phyloP scores from a whole-genome alignment of 2,797 vertebrate genomes.

The Galagoides demidoff region DNA sequence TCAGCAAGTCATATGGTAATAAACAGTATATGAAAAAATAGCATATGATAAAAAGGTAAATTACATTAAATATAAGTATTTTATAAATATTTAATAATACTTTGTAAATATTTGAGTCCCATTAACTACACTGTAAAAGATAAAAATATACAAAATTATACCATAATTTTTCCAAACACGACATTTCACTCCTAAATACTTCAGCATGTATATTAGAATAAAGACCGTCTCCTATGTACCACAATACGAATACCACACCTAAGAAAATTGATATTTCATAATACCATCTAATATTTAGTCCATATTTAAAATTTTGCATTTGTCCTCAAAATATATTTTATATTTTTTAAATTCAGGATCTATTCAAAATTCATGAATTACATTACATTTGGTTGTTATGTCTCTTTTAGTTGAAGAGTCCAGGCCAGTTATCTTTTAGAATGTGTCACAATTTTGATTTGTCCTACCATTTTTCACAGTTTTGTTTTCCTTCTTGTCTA shows the following conservation, averaged over 20 bases:
- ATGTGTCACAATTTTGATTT: not conserved
- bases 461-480: not conserved
- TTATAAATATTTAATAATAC: conserved; percentile 31
- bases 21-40: conserved; percentile 18
- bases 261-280: conserved; percentile 34
- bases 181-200: conserved; percentile 43
- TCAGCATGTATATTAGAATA: not conserved
- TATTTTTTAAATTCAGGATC: not conserved
- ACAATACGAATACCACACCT: not conserved
- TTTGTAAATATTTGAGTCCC: conserved; percentile 17
- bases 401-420: not conserved
- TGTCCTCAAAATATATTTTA: not conserved
- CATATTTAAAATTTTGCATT: conserved; percentile 21
- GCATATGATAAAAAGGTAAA: conserved; percentile 44
- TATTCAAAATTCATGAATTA: conserved; percentile 13
- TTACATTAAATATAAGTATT: conserved; percentile 50
- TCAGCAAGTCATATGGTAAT: not conserved
- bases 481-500: not conserved
- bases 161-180: conserved; percentile 40
- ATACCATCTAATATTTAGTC: conserved; percentile 29
- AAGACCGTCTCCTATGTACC: not conserved
- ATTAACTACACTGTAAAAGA: conserved; percentile 1
- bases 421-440: not conserved
- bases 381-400: not conserved
- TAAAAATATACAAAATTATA: conserved; percentile 22